Conservation (phyloP, 2,113 vertebrate genomes). For the Calyptommatus sinebrachiatus region DNA sequence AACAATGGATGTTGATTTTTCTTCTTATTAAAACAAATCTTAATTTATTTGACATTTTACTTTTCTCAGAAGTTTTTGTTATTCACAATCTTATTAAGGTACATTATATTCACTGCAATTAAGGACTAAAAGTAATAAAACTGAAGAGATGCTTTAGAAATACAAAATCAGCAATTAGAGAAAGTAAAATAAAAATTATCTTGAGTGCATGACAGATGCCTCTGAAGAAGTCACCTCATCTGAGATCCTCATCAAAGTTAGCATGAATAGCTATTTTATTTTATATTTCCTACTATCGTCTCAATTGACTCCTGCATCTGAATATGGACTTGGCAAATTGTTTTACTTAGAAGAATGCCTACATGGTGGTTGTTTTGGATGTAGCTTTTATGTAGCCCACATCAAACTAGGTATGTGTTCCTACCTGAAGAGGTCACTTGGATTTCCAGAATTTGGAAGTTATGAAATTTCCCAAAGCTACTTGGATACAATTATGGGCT, state of each 20-base stretch:
- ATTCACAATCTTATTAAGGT: slow-evolving; percentile 1
- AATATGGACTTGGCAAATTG: not conserved
- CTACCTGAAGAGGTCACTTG: too few relatives aligned
- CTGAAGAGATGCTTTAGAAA: not conserved
- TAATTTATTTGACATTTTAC: slow-evolving; percentile 31
- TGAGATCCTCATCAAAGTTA: not conserved
- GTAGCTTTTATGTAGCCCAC: too few relatives aligned
- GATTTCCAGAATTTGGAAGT: too few relatives aligned
- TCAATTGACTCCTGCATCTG: not conserved
- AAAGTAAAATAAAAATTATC: not conserved
- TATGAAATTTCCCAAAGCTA: too few relatives aligned
- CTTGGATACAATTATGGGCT: too few relatives aligned
- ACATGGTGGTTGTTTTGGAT: not conserved
- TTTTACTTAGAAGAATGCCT: not conserved
- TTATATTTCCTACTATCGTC: not conserved
- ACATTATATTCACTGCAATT: not conserved
- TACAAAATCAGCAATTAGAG: slow-evolving; percentile 6
- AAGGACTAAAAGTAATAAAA: not conserved
- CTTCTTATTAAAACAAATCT: slow-evolving; percentile 28
- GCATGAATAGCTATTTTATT: not conserved
- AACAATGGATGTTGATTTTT: slow-evolving; percentile 32
- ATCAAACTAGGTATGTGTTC: too few relatives aligned
- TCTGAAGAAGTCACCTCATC: slow-evolving; percentile 4
- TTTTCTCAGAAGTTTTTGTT: not conserved
- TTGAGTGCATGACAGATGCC: not conserved